phyloP scores from a whole-genome alignment of 2,113 vertebrate species.

The Halcyon senegalensis region DNA sequence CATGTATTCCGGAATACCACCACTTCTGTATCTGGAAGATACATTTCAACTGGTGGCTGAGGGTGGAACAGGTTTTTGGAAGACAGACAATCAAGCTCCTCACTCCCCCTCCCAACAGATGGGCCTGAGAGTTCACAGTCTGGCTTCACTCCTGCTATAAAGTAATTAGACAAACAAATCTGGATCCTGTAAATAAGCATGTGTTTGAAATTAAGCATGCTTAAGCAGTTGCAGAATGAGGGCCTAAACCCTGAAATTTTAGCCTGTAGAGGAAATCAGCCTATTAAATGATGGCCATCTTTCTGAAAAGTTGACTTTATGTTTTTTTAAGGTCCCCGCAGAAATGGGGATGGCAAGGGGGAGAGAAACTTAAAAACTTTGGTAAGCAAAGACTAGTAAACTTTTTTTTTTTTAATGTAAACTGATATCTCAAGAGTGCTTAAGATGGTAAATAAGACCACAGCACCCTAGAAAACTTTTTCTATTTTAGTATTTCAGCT shows the following conservation, averaged over 20 bases:
- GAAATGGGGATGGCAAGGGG: neutral
- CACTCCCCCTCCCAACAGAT: conserved; percentile 36
- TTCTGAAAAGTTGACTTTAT: neutral
- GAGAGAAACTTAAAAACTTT: neutral
- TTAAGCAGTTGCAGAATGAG: conserved; percentile 20
- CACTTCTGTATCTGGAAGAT: neutral
- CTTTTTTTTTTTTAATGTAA: neutral
- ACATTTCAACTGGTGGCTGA: neutral
- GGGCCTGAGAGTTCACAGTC: conserved; percentile 22
- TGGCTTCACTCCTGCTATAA: conserved; percentile 42
- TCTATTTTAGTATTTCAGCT: neutral
- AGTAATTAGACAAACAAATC: conserved; percentile 68
- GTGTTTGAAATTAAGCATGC: conserved; percentile 30
- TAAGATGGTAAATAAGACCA: neutral
- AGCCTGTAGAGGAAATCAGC: neutral
- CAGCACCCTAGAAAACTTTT: neutral
- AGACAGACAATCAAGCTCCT: neutral
- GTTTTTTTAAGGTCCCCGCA: neutral
- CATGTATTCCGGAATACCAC: neutral
- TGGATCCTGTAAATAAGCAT: conserved; percentile 58
- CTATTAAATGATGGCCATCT: neutral
- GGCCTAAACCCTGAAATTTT: neutral
- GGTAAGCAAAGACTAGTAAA: neutral
- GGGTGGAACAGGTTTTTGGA: conserved; percentile 27
- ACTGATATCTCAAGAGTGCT: neutral